Evolutionary conservation across 1,140 invertebrate species (phyloP).

Genomic region (Drosophila ogumai): DNA sequence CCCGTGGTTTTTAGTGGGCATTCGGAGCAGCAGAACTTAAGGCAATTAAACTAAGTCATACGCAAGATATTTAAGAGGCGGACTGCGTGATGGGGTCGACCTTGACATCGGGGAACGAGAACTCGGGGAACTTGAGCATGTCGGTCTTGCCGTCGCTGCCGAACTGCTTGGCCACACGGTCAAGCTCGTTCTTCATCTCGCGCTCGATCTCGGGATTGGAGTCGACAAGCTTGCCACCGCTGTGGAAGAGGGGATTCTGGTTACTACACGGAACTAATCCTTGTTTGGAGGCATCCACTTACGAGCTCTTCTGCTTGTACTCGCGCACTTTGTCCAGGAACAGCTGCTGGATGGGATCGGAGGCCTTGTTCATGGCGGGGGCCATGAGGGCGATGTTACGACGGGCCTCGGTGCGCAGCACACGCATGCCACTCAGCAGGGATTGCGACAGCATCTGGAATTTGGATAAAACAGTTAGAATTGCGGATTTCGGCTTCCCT

Average conservation of each 20-base stretch:
- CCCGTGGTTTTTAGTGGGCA: slow-evolving; percentile 2
- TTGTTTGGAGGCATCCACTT: slow-evolving; percentile 4
- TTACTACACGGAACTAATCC: too few relatives aligned
- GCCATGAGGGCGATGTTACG: slow-evolving; percentile 89
- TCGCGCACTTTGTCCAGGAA: slow-evolving; percentile 97
- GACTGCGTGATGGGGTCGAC: slow-evolving; percentile 86
- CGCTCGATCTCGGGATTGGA: slow-evolving; percentile 90
- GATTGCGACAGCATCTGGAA: slow-evolving; percentile 83
- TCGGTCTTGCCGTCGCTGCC: slow-evolving; percentile 91
- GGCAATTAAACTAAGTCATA: slow-evolving; percentile 64
- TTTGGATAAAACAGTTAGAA: slow-evolving; percentile 18
- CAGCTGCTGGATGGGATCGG: slow-evolving; percentile 96
- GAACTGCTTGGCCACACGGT: slow-evolving; percentile 91
- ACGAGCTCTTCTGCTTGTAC: slow-evolving; percentile 88
- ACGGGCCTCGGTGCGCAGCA: slow-evolving; percentile 71
- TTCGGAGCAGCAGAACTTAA: slow-evolving; percentile 53
- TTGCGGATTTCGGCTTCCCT: background rate
- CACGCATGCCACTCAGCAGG: slow-evolving; percentile 71
- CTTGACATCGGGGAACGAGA: slow-evolving; percentile 91
- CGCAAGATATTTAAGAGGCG: slow-evolving; percentile 29
- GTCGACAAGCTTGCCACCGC: slow-evolving; percentile 93
- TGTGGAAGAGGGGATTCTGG: slow-evolving; percentile 60
- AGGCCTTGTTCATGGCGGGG: slow-evolving; percentile 89
- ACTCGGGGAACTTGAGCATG: slow-evolving; percentile 94
- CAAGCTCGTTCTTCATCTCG: slow-evolving; percentile 91